phyloP scores from a whole-genome alignment of 2,888 invertebrate species.

The Trisateles emortualis region DNA sequence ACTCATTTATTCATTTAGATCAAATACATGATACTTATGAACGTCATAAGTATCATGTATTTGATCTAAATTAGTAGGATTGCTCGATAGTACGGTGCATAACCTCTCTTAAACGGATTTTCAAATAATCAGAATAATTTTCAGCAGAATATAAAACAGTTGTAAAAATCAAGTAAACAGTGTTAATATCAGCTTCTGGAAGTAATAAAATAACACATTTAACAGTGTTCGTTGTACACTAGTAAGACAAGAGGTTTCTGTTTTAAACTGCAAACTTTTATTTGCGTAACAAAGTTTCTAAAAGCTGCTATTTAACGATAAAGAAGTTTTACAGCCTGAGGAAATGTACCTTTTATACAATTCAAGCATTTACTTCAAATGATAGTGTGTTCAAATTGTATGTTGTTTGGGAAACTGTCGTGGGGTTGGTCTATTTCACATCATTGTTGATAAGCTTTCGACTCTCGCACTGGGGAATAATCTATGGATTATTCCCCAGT shows the following conservation, averaged over 20 bases:
- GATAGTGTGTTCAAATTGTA: constrained; percentile 17
- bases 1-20: too few relatives aligned
- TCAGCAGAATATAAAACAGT: neutral
- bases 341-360: constrained; percentile 25
- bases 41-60: too few relatives aligned
- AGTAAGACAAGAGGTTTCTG: constrained; percentile 35
- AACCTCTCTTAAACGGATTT: neutral
- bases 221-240: constrained; percentile 35
- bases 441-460: too few relatives aligned
- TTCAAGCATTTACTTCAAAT: constrained; percentile 22
- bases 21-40: too few relatives aligned
- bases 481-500: too few relatives aligned
- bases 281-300: constrained; percentile 50
- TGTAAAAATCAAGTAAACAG: constrained; percentile 19
- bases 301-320: constrained; percentile 47
- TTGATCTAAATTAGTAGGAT: too few relatives aligned
- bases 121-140: neutral
- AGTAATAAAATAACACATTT: constrained; percentile 23
- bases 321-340: constrained; percentile 41
- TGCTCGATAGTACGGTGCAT: too few relatives aligned
- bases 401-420: constrained; percentile 18
- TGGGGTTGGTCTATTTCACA: neutral
- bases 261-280: constrained; percentile 47
- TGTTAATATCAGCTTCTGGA: constrained; percentile 21
- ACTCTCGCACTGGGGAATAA: too few relatives aligned